Conservation (phyloP, 2,113 vertebrate species). For the Bubo bubo region DNA sequence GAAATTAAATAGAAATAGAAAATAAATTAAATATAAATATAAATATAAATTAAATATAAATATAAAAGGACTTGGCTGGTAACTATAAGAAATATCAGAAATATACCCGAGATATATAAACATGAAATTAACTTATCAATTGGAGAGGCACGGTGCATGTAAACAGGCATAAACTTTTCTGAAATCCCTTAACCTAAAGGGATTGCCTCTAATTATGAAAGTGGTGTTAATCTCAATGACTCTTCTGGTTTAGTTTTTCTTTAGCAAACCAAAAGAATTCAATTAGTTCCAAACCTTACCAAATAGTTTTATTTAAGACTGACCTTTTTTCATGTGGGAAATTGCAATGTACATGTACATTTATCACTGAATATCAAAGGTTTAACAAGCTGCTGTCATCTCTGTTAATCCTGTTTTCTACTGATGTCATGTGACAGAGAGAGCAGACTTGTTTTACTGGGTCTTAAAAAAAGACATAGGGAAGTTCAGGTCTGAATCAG, state of each 20-base stretch:
- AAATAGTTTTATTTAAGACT: neutral
- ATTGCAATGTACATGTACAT: neutral
- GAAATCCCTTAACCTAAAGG: neutral
- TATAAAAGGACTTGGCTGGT: neutral
- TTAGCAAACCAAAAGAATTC: neutral
- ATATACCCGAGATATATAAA: neutral
- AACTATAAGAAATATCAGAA: neutral
- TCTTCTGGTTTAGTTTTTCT: neutral
- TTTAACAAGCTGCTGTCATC: neutral
- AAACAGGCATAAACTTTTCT: neutral
- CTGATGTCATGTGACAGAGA: neutral
- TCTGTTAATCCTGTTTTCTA: neutral
- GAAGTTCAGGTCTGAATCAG: neutral
- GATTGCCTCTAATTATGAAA: neutral
- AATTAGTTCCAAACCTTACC: neutral
- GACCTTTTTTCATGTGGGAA: neutral
- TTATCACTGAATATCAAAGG: neutral
- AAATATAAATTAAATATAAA: neutral
- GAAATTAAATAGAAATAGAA: too few species aligned
- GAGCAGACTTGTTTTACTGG: neutral
- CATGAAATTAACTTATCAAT: neutral
- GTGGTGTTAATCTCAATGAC: neutral
- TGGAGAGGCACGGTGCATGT: fast-evolving
- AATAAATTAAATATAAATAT: neutral
- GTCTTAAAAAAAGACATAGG: neutral